Conservation (phyloP, 2,797 vertebrate genomes). For the Oryzias sinensis region DNA sequence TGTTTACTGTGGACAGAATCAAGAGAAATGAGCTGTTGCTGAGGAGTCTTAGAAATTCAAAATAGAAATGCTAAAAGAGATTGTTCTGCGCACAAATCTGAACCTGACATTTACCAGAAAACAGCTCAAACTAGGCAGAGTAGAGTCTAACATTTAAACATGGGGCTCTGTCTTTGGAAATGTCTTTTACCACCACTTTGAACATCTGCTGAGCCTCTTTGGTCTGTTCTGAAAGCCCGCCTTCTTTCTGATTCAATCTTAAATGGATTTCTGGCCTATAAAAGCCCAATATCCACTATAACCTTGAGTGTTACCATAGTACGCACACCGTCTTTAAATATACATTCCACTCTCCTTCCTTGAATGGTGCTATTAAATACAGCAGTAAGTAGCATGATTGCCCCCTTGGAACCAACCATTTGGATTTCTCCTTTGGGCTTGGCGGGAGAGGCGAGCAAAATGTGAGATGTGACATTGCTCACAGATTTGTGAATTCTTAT, state of each 20-base stretch:
- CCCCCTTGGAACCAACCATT: conserved; percentile 22
- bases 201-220: conserved; percentile 7
- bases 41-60: too few species aligned
- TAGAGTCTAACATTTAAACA: conserved; percentile 6
- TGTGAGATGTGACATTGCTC: conserved; percentile 34
- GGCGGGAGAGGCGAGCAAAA: conserved; percentile 22
- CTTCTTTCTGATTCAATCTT: conserved; percentile 40
- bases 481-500: conserved; percentile 12
- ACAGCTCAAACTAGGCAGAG: not conserved
- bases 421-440: conserved; percentile 15
- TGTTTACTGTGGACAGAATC: too few species aligned
- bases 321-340: conserved; percentile 10
- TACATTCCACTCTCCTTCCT: conserved; percentile 15
- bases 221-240: conserved; percentile 11
- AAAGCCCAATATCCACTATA: conserved; percentile 33
- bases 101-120: too few species aligned
- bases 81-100: too few species aligned
- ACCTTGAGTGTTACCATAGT: conserved; percentile 24
- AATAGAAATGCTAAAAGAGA: too few species aligned
- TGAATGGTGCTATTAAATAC: conserved; percentile 27
- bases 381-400: conserved; percentile 18
- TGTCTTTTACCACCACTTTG: conserved; percentile 18
- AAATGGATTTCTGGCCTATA: conserved; percentile 44
- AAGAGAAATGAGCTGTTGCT: too few species aligned
- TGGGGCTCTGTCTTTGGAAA: conserved; percentile 4